Base-by-base conservation (phyloP, 1,140 invertebrate genomes). In the Drosophila quadrilineata region DNA sequence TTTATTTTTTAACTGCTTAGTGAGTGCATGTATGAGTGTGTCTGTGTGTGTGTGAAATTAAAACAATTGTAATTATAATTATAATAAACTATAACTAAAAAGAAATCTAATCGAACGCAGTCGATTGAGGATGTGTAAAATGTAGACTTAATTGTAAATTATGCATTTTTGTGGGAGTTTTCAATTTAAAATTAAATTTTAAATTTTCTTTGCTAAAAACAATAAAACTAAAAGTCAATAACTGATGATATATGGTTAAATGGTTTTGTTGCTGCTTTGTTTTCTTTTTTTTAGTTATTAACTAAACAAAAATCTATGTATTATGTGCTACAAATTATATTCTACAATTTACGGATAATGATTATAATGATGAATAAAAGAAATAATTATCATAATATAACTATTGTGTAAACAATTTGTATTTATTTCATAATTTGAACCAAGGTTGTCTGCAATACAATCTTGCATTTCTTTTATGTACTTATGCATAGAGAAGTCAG, bases 141-240 rank as follows among this genome's bases (percentile, higher is more conserved):
- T 63, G 59, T 82, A 82, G 52, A 48, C 53, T 54, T 85, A 77
- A 77, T 38, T 77, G 74, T 84, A 84, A 84, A 84, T 77, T 84
- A 85, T 64, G 67, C 54, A 59, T 76, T 60, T 67, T 19, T 46
- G 50, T 62, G 49, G 63, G 35, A 58, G 52, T 40, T 16, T 48
- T 4, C 19, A 8, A 28, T 3, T 71, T 53, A 53, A 54, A 29
- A 19, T 31, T 31, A 4, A 21, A 6, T 53, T 26, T 54, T 19
- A 26, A 43, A 12, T 71, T 68, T 56, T 53, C 59, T 77, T 73
- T 57, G 76, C 72, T 71, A 67, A 75, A 40, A 54, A 58, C 41
- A 49, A 46, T 56, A 26, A 62, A 72, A 74, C 28, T 56, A 71
- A 43, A 43, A 17, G 4, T 24, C 5, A 38, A 17, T 33, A 66